Evolutionary conservation across 35 echinoderm and acorn worm species (phyloP).

Genomic region (Apostichopus californicus): DNA sequence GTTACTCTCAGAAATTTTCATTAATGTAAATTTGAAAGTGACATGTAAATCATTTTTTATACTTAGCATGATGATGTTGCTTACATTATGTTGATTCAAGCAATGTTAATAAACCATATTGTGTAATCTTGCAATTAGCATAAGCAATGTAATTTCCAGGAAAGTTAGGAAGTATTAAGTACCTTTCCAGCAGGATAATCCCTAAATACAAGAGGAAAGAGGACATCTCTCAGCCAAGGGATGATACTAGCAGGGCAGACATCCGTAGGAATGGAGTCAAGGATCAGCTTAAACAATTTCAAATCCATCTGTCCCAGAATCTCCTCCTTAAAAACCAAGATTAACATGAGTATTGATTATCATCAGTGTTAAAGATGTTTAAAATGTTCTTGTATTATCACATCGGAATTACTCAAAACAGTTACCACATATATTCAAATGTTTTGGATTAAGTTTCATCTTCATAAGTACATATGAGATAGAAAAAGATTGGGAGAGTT

Average conservation of each 20-base stretch:
- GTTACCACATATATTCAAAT: neutral
- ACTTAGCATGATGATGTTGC: neutral
- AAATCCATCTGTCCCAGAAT: constrained; percentile 39
- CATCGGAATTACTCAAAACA: neutral
- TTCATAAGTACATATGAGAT: too few relatives aligned
- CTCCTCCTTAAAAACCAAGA: constrained; percentile 35
- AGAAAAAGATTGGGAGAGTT: too few relatives aligned
- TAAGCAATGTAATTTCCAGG: neutral
- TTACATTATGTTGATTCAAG: neutral
- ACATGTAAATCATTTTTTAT: neutral
- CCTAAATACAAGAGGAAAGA: constrained; percentile 76
- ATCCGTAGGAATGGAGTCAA: constrained; percentile 68
- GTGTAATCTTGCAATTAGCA: neutral
- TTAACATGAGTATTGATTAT: neutral
- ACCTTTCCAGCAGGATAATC: constrained; percentile 84
- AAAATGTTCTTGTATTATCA: too few relatives aligned
- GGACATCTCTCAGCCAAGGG: constrained; percentile 74
- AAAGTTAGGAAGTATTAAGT: neutral
- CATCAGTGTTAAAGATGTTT: too few relatives aligned
- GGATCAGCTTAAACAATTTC: constrained; percentile 60
- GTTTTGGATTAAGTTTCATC: too few relatives aligned
- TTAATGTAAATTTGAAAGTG: neutral
- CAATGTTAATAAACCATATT: neutral
- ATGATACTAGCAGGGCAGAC: constrained; percentile 55
- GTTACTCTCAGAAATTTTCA: too few relatives aligned